These are phyloP conservation scores for Drosophila kikkawai DNA, from an alignment of 1,140 invertebrate genomes.

Conservation along the genomic window DNA sequence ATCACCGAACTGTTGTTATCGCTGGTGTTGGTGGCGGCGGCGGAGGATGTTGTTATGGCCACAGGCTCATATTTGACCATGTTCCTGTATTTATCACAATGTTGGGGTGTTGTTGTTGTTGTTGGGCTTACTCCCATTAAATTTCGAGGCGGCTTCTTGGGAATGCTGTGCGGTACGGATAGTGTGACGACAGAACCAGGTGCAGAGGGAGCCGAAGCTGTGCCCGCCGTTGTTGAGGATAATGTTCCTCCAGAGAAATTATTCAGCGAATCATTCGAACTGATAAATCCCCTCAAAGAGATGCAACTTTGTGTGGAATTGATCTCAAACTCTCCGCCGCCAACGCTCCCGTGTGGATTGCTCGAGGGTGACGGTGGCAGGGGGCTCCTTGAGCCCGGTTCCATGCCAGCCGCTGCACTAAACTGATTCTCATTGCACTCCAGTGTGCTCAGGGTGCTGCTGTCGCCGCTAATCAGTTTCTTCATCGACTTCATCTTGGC, in stretches of 20 bases:
- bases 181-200: constrained; percentile 29
- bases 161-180: constrained; percentile 68
- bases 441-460: constrained; percentile 86
- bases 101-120: constrained; percentile 20
- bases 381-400: constrained; percentile 91
- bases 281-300: constrained; percentile 73
- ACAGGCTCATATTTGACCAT: constrained; percentile 81
- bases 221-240: background rate
- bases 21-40: constrained; percentile 5
- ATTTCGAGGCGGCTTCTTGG: constrained; percentile 82
- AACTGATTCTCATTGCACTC: constrained; percentile 91
- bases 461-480: constrained; percentile 90
- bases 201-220: background rate
- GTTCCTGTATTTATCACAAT: constrained; percentile 81
- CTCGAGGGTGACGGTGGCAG: constrained; percentile 89
- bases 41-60: constrained; percentile 78
- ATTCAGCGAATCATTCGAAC: constrained; percentile 79
- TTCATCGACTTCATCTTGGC: constrained; percentile 94
- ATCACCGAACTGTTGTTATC: constrained; percentile 68
- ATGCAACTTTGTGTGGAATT: constrained; percentile 74
- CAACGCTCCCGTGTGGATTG: constrained; percentile 78
- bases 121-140: constrained; percentile 46
- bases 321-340: constrained; percentile 61
- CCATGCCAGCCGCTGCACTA: constrained; percentile 90
- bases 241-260: constrained; percentile 48